Percentiles rank a stretch among this genome's conserved stretches.
Evolutionary conservation across 1,140 invertebrate species (phyloP).

Genomic region (Tachypleus tridentatus): DNA sequence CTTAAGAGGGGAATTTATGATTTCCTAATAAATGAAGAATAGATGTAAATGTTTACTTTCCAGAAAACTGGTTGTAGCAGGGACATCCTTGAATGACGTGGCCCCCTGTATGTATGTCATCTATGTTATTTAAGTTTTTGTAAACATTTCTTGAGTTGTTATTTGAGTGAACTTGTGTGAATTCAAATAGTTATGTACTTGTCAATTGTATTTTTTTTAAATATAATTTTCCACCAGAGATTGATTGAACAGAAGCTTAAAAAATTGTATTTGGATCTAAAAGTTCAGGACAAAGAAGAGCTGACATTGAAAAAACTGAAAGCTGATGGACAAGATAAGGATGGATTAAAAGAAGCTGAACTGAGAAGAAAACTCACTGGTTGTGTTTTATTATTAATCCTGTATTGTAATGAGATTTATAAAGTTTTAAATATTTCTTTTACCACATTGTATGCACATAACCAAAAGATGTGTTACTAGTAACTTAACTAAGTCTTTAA

Average conservation of each 20-base stretch:
- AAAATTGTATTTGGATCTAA: conserved; percentile 72
- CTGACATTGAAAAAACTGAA: conserved; percentile 65
- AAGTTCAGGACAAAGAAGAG: conserved; percentile 85
- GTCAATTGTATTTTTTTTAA: neutral
- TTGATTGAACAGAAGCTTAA: conserved; percentile 69
- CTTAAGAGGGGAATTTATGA: too few relatives aligned
- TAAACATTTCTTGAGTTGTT: too few relatives aligned
- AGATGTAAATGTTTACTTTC: too few relatives aligned
- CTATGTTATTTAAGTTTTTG: too few relatives aligned
- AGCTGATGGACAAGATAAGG: conserved; percentile 67
- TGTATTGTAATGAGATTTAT: too few relatives aligned
- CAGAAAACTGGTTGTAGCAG: too few relatives aligned
- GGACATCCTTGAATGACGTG: too few relatives aligned
- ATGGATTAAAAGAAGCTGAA: conserved; percentile 69
- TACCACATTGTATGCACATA: conserved; percentile 64
- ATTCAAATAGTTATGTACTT: too few relatives aligned
- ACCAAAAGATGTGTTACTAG: conserved; percentile 40
- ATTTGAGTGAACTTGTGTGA: too few relatives aligned
- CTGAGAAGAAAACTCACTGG: conserved; percentile 61
- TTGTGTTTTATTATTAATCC: neutral
- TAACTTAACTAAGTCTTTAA: conserved; percentile 55
- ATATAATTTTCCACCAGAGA: conserved; percentile 40
- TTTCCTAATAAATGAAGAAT: too few relatives aligned
- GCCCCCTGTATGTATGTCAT: too few relatives aligned
- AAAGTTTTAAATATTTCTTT: too few relatives aligned